Percentiles rank a stretch among this genome's conserved stretches.
Conservation (phyloP, 2,113 vertebrate genomes). For the Protobothrops mucrosquamatus region DNA sequence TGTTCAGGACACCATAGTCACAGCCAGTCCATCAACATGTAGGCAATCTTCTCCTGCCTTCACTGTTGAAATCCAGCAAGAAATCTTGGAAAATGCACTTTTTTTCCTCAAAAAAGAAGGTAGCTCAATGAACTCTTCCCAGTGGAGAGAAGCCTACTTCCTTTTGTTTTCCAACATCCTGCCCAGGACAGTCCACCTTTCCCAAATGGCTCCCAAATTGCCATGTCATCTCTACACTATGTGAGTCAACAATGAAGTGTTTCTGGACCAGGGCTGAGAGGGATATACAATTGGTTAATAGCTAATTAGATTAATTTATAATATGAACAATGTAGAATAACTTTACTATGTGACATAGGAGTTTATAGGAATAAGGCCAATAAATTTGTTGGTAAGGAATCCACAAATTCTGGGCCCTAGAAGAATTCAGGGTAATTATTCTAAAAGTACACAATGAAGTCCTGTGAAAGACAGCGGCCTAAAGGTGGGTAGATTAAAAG, state of each 20-base stretch:
- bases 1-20: not conserved
- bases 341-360: not conserved
- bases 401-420: not conserved
- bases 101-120: conserved; percentile 20
- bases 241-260: conserved; percentile 25
- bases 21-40: not conserved
- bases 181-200: conserved; percentile 14
- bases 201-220: not conserved
- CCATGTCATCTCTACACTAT: conserved; percentile 39
- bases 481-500: not conserved
- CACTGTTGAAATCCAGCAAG: not conserved
- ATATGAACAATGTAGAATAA: not conserved
- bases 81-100: conserved; percentile 14
- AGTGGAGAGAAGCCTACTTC: conserved; percentile 38
- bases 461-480: not conserved
- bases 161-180: conserved; percentile 34
- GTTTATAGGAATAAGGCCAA: not conserved
- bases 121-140: not conserved
- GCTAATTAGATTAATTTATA: not conserved
- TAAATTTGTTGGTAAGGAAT: not conserved
- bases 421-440: not conserved
- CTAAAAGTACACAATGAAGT: not conserved
- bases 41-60: not conserved
- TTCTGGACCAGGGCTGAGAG: not conserved
- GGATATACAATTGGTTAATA: not conserved